Conservation (phyloP, 2,888 invertebrate genomes). For the Diloba caeruleocephala region DNA sequence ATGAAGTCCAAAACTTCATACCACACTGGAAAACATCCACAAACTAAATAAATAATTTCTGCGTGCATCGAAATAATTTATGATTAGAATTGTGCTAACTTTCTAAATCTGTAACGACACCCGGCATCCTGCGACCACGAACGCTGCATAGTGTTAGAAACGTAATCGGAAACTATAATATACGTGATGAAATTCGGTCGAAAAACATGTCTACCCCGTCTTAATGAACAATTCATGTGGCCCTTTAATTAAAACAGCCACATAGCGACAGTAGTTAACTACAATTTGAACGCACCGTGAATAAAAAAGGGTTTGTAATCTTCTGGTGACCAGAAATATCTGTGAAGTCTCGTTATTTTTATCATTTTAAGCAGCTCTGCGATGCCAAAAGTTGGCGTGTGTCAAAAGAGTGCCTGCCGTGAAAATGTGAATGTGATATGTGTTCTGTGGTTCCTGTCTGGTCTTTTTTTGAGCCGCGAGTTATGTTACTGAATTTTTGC, state of each 20-base stretch:
- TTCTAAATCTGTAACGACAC: too few species aligned
- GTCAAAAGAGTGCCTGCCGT: conserved; percentile 22
- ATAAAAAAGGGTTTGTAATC: conserved; percentile 35
- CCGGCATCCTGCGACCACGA: too few species aligned
- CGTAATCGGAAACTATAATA: too few species aligned
- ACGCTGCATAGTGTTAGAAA: too few species aligned
- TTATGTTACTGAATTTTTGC: too few species aligned
- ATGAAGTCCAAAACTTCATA: too few species aligned
- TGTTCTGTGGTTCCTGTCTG: conserved; percentile 19
- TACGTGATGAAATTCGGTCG: too few species aligned
- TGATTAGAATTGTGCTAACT: too few species aligned
- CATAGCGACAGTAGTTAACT: conserved; percentile 20
- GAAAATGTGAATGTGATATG: conserved; percentile 17
- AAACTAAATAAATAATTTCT: too few species aligned
- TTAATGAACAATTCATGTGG: conserved; percentile 20
- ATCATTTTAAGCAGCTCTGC: conserved; percentile 30
- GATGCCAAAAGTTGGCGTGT: conserved; percentile 40
- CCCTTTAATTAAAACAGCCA: conserved; percentile 27
- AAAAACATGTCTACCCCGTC: background rate
- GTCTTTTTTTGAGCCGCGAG: conserved; percentile 14
- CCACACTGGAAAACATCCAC: too few species aligned
- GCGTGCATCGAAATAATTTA: too few species aligned
- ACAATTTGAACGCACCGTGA: conserved; percentile 18
- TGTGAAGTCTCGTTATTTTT: conserved; percentile 39
- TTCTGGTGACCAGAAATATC: conserved; percentile 22